phyloP scores from a whole-genome alignment of 2,888 invertebrate genomes.

The Rhorus exstirpatorius region DNA sequence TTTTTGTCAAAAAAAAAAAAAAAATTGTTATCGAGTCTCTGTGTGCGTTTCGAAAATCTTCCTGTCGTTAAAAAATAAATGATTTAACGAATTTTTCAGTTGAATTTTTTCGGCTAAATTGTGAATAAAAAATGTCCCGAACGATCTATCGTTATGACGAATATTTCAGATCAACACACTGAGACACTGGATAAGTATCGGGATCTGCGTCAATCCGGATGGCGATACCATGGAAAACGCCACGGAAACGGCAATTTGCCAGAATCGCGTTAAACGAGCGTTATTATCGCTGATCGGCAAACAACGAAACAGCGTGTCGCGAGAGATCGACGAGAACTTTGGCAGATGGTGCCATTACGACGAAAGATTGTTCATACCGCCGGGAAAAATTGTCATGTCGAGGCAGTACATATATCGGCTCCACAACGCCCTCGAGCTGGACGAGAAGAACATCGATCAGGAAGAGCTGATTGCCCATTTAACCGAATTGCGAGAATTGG shows the following conservation, averaged over 20 bases:
- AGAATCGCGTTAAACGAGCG: slow-evolving; percentile 86
- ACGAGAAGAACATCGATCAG: slow-evolving; percentile 80
- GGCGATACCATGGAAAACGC: slow-evolving; percentile 79
- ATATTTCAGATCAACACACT: slow-evolving; percentile 90
- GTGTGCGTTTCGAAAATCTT: no score
- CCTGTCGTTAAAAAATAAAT: neutral
- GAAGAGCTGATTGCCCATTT: slow-evolving; percentile 85
- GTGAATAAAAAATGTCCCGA: neutral
- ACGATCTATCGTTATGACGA: neutral
- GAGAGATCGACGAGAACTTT: slow-evolving; percentile 81
- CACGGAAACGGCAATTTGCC: slow-evolving; percentile 84
- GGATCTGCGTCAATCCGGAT: slow-evolving; percentile 87
- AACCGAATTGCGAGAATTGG: slow-evolving; percentile 85
- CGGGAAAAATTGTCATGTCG: slow-evolving; percentile 79
- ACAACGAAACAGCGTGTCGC: slow-evolving; percentile 84
- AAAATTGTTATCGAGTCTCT: no score
- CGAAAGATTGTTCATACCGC: slow-evolving; percentile 82
- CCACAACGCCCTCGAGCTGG: slow-evolving; percentile 87
- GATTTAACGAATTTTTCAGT: neutral
- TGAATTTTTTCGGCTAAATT: neutral
- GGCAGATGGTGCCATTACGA: slow-evolving; percentile 82
- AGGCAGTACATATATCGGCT: slow-evolving; percentile 82
- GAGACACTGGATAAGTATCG: slow-evolving; percentile 91
- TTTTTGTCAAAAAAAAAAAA: no score
- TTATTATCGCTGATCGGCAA: slow-evolving; percentile 86